phyloP scores from a whole-genome alignment of 92 coral and sea anemone genomes.

The Palythoa grandis region DNA sequence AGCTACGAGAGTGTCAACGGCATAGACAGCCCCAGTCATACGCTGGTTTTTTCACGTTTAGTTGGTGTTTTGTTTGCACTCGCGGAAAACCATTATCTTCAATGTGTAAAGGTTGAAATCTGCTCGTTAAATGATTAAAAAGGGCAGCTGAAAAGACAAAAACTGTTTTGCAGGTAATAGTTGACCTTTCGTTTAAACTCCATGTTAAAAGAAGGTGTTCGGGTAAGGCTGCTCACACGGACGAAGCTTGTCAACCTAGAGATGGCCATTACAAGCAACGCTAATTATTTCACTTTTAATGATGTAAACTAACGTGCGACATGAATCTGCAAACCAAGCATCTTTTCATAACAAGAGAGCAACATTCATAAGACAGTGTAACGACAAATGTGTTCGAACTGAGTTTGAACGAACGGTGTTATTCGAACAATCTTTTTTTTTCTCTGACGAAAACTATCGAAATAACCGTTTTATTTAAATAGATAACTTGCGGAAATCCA shows the following conservation, averaged over 20 bases:
- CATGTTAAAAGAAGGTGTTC: background rate
- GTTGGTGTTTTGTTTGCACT: background rate
- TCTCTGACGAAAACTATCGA: background rate
- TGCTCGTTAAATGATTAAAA: constrained; percentile 11
- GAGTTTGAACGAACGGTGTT: background rate
- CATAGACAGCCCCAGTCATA: background rate
- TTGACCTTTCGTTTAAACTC: background rate
- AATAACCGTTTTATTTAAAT: background rate
- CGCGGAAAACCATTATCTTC: background rate
- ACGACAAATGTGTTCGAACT: background rate
- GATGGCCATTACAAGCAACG: background rate
- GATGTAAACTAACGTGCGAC: background rate
- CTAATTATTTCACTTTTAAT: constrained; percentile 23
- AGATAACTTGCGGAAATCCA: background rate
- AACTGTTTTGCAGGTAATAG: background rate
- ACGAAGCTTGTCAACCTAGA: background rate
- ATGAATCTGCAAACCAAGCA: background rate
- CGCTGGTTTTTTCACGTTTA: constrained; percentile 20
- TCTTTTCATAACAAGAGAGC: background rate
- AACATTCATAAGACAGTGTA: background rate
- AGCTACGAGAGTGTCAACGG: constrained; percentile 3
- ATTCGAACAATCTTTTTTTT: background rate
- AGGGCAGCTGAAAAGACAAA: constrained; percentile 6
- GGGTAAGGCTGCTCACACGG: background rate
- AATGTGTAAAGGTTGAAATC: background rate